phyloP scores from a whole-genome alignment of 2,113 vertebrate genomes.

The Python bivittatus region DNA sequence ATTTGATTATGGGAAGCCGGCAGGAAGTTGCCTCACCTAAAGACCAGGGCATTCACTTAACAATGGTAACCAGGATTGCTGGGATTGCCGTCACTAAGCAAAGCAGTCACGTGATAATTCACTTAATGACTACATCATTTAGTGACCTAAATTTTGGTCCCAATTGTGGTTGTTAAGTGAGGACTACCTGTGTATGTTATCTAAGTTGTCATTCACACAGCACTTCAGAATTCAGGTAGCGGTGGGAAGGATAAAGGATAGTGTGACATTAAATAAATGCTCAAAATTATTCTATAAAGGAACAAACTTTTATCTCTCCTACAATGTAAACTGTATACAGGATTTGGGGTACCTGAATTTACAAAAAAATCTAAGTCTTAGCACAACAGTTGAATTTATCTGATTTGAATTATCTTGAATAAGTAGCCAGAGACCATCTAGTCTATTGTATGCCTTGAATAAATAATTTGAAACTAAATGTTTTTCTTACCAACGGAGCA shows the following conservation, averaged over 20 bases:
- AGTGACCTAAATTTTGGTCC: too few species aligned
- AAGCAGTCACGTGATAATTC: too few species aligned
- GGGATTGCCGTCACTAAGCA: too few species aligned
- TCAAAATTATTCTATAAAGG: slow-evolving; percentile 24
- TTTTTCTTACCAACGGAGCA: slow-evolving; percentile 90
- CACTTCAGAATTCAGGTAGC: neutral
- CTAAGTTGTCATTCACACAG: neutral
- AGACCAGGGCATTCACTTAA: too few species aligned
- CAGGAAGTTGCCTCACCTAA: too few species aligned
- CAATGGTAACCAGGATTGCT: too few species aligned
- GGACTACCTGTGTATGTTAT: too few species aligned
- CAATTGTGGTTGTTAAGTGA: too few species aligned
- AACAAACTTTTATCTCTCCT: neutral
- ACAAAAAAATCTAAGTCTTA: neutral
- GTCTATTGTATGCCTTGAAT: neutral
- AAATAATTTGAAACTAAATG: neutral
- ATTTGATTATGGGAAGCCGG: too few species aligned
- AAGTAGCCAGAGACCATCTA: neutral
- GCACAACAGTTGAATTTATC: accelerated
- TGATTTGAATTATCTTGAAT: neutral
- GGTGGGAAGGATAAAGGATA: slow-evolving; percentile 6
- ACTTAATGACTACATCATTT: too few species aligned
- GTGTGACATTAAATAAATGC: slow-evolving; percentile 14
- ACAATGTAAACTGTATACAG: neutral
- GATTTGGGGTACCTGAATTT: neutral